Conservation (phyloP, 1,140 invertebrate species). For the Nomia melanderi region DNA sequence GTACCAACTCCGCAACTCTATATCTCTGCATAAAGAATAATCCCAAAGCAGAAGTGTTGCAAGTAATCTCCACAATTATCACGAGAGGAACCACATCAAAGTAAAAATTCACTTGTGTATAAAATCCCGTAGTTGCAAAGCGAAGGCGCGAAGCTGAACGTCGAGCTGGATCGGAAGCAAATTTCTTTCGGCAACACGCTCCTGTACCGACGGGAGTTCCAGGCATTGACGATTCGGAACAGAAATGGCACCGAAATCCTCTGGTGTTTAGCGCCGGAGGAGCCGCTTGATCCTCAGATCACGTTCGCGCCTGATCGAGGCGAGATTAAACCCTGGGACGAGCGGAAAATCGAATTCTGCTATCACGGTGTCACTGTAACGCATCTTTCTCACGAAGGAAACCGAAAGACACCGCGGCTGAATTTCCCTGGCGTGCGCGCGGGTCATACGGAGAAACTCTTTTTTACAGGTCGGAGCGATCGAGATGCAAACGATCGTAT, state of each 20-base stretch:
- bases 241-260: constrained; percentile 57
- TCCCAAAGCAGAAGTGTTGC: constrained; percentile 58
- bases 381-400: not conserved
- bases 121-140: constrained; percentile 56
- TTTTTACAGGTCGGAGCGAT: constrained; percentile 51
- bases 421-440: no score
- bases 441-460: no score
- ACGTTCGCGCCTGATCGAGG: constrained; percentile 48
- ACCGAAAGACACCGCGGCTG: no score
- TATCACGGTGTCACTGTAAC: constrained; percentile 61
- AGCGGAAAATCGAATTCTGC: constrained; percentile 56
- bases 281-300: constrained; percentile 54
- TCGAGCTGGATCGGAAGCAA: constrained; percentile 63
- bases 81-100: no score
- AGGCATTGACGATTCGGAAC: constrained; percentile 57
- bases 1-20: constrained; percentile 52
- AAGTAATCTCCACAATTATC: constrained; percentile 41
- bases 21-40: constrained; percentile 67
- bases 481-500: constrained; percentile 38
- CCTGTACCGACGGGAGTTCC: constrained; percentile 56
- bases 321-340: constrained; percentile 37
- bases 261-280: constrained; percentile 56
- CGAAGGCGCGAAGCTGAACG: constrained; percentile 63
- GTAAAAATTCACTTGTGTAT: no score
- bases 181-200: constrained; percentile 65